A percentile compares a stretch with the other conserved stretches of the same genome.
These are phyloP conservation scores for Andrena bucephala DNA, from an alignment of 2,888 invertebrate species.

Conservation along the genomic window DNA sequence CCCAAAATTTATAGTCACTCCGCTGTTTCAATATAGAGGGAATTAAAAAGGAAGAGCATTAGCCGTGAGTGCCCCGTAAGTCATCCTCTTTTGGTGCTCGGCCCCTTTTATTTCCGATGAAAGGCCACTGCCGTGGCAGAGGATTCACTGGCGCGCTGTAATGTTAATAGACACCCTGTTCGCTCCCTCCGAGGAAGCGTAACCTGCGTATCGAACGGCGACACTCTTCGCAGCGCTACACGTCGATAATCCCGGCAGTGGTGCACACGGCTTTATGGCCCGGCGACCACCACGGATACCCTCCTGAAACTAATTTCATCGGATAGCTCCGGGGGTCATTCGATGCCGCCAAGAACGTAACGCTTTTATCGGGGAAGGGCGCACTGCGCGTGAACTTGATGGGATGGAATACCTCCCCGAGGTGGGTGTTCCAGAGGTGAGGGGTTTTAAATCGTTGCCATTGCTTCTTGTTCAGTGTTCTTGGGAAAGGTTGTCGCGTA, in stretches of 20 bases:
- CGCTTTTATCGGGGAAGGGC: slow-evolving; percentile 65
- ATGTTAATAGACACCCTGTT: slow-evolving; percentile 48
- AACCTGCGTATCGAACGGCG: slow-evolving; percentile 66
- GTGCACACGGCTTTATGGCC: slow-evolving; percentile 55
- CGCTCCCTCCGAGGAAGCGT: slow-evolving; percentile 33
- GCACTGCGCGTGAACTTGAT: slow-evolving; percentile 31
- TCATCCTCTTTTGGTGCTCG: not conserved
- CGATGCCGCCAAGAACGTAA: slow-evolving; percentile 61
- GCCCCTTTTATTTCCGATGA: slow-evolving; percentile 13
- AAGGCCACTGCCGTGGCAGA: not conserved
- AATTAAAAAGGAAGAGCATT: not conserved
- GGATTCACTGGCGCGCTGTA: slow-evolving; percentile 15
- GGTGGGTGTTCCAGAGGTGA: slow-evolving; percentile 27
- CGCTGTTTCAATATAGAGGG: not conserved
- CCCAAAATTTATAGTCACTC: not conserved
- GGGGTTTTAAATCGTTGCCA: slow-evolving; percentile 17
- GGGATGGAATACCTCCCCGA: slow-evolving; percentile 50
- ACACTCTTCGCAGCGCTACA: slow-evolving; percentile 49
- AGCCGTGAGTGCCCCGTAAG: slow-evolving; percentile 9
- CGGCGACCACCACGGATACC: slow-evolving; percentile 22
- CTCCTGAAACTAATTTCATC: slow-evolving; percentile 67
- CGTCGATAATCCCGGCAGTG: slow-evolving; percentile 58
- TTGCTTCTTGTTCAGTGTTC: not conserved
- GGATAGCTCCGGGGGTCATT: slow-evolving; percentile 56
- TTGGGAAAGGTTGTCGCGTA: not conserved